Evolutionary conservation across 2,888 invertebrate genomes (phyloP), one percentile per base, ranked within the genome.

Genomic region (Eupithecia pulchellata): DNA sequence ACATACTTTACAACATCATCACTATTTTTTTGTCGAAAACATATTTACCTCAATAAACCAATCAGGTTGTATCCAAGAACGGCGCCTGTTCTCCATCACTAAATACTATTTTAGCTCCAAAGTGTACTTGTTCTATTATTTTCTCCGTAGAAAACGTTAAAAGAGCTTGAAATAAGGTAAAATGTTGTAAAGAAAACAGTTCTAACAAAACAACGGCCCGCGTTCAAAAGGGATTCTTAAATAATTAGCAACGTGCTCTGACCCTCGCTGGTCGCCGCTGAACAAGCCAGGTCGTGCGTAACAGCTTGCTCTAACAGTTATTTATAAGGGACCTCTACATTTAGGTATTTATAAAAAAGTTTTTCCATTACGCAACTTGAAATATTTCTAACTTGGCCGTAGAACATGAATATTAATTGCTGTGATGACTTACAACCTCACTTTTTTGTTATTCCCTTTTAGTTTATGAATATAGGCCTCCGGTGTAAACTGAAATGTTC

Each of bases 301-400:
- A 92, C 93, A 93, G 91, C 91, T 92, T 91, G 92, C 87, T 81
- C 84, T 86, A 86, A 89, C 92, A 91, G 91, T 89, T 93, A 93
- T 93, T 94, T 94, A 93, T 91, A 86, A 84, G 81, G 85, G 84
- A 84, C 86, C 84, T 86, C 85, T 84, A 90, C 90, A 92, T 92
- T 91, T 89, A 77, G 80, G 86, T 86, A 88, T 89, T 89, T 89
- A 86, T 88, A 91, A 87, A 91, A 55, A 93, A 93, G 85, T 92
- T 93, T 93, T 91, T 90, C 91, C 92, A 93, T 92, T 92, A 89
- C 86, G 79, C 84, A 92, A 92, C 86, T 89, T 85, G 84, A 86
- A 86, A 87, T 82, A 85, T 25, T 82, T 85, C 81, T 82, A 82
- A 86, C 87, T 77, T 77, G 32, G 85, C 82, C 85, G 81, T 81